Evolutionary conservation across 2,113 vertebrate species (phyloP).

Genomic region (Carollia perspicillata): DNA sequence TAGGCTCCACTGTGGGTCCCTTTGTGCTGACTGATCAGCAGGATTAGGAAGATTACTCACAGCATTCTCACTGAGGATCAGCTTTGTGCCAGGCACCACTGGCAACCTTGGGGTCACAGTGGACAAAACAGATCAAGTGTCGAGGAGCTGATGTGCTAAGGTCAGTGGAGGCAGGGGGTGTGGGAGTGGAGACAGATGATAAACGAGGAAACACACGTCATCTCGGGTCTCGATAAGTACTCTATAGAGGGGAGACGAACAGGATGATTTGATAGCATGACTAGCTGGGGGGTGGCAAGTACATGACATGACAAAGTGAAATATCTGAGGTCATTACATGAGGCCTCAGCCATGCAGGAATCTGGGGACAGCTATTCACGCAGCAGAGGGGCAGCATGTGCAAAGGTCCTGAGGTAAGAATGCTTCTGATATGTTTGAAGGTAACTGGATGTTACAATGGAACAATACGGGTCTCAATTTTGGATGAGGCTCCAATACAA

Average conservation of each 20-base stretch:
- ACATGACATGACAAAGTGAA: background rate
- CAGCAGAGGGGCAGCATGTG: background rate
- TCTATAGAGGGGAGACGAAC: background rate
- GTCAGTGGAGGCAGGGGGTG: background rate
- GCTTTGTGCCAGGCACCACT: background rate
- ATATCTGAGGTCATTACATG: rapidly evolving
- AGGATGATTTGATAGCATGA: background rate
- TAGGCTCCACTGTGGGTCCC: background rate
- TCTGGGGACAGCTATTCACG: background rate
- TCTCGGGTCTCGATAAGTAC: background rate
- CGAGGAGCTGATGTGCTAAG: background rate
- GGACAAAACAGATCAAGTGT: background rate
- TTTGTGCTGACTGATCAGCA: rapidly evolving
- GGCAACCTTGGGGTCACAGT: rapidly evolving
- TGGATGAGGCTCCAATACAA: background rate
- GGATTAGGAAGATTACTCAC: background rate
- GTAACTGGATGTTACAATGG: background rate
- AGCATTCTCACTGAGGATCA: background rate
- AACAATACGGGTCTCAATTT: background rate
- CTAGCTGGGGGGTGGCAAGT: background rate
- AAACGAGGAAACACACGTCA: background rate
- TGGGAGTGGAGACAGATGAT: background rate
- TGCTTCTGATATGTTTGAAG: rapidly evolving
- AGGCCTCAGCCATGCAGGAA: background rate
- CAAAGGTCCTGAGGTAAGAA: no score